Base-by-base conservation (phyloP, 2,797 vertebrate genomes). In the Urosaurus nigricauda region DNA sequence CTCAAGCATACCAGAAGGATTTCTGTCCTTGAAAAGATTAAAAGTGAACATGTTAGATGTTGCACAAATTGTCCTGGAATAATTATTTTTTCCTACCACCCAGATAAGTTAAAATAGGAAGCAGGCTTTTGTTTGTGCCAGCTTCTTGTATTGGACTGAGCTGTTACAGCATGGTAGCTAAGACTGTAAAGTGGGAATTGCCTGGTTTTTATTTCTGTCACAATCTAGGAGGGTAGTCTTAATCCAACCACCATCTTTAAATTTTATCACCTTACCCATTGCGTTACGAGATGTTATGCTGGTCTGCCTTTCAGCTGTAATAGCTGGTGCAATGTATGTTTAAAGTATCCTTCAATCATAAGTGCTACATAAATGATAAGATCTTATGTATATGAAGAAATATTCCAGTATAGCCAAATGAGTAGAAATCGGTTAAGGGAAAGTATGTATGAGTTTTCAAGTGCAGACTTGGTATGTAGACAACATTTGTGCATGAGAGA, bases 391-490 rank as follows among this genome's bases (percentile, higher is more conserved):
- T 56, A 79, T 29, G 58, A 77, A 24, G 3, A 2, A 86, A 40
- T 24, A 0, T 47, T 1, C 7, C 5, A 58, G 1, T 93, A 79
- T 29, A 79, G 89, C 78, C 0, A 63, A 75, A 40, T 0, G 19
- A 73, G 51, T 17, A n/a, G 53, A 80, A 81, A 58, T 60, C 24
- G 17, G 1, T 70, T 83, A 70, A 70, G 43, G 47, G 21, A 26
- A 51, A 37, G 7, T 19, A 37, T 29, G 26, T 35, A 5, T 26
- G 73, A 60, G 32, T 5, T 7, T 70, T 68, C 19, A 35, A 13
- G 26, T 88, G 58, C 1, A 37, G 16, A 58, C 19, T 32, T 53
- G 37, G 4, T 0, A 0, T 11, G 6, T 84, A 2, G 1, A 0
- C 63, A 81, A 81, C 32, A 74, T 40, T n/a, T 56, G 24, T 88